Conservation (phyloP, 92 coral and sea anemone species). For the Actinernus sp. region DNA sequence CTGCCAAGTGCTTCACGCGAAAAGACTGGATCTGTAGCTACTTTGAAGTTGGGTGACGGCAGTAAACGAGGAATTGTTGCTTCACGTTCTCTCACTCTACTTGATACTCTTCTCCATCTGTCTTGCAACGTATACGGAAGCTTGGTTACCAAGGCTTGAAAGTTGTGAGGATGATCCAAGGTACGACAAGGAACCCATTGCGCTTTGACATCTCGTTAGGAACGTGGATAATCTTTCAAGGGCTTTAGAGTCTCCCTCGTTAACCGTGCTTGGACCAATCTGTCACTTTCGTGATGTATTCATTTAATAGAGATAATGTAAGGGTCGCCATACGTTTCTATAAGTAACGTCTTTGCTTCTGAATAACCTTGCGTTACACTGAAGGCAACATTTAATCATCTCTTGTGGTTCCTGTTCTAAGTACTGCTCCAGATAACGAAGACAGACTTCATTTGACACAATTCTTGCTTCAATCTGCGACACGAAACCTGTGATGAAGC, state of each 20-base stretch:
- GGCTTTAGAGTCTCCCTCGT: constrained; percentile 10
- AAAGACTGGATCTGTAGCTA: constrained; percentile 50
- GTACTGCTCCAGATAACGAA: constrained; percentile 54
- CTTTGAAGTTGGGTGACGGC: constrained; percentile 7
- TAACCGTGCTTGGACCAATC: constrained; percentile 33
- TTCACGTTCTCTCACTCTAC: background rate
- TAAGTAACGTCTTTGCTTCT: constrained; percentile 37
- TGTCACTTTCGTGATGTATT: constrained; percentile 31
- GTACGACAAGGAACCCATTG: constrained; percentile 32
- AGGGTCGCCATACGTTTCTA: constrained; percentile 65
- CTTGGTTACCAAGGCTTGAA: constrained; percentile 46
- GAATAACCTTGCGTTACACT: constrained; percentile 29
- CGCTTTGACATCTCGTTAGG: constrained; percentile 38
- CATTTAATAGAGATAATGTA: constrained; percentile 47
- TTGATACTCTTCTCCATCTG: constrained; percentile 33
- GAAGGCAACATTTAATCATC: constrained; percentile 50
- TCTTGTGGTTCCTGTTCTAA: constrained; percentile 43
- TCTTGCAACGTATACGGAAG: constrained; percentile 36
- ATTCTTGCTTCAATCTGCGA: constrained; percentile 29
- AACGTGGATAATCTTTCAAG: constrained; percentile 39
- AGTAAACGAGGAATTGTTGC: constrained; percentile 1
- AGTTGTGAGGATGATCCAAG: constrained; percentile 58
- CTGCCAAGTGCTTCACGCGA: constrained; percentile 38
- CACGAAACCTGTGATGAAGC: constrained; percentile 40
- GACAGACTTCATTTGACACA: constrained; percentile 4